Evolutionary conservation across 2,888 invertebrate genomes (phyloP).

Genomic region (Latheticus oryzae): DNA sequence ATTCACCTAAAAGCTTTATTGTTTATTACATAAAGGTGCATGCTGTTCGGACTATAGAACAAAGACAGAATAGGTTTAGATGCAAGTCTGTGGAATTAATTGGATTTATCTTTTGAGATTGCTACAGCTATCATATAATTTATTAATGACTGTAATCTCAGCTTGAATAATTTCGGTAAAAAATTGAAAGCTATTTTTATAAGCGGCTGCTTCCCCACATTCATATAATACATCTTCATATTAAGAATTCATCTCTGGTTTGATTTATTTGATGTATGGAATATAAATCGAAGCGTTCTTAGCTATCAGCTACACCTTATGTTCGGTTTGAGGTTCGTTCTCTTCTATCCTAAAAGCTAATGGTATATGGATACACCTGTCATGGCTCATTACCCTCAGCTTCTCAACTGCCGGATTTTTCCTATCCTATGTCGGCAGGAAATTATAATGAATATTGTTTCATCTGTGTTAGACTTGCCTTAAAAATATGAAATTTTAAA

Average conservation of each 20-base stretch:
- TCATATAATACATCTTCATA: conserved; percentile 39
- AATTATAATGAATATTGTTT: conserved; percentile 39
- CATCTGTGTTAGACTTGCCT: background rate
- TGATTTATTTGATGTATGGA: conserved; percentile 38
- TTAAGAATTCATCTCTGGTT: conserved; percentile 38
- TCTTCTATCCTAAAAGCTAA: conserved; percentile 41
- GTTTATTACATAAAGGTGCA: conserved; percentile 18
- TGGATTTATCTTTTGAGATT: conserved; percentile 1
- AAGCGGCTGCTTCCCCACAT: conserved; percentile 16
- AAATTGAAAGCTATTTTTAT: conserved; percentile 27
- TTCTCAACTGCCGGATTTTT: conserved; percentile 50
- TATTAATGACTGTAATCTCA: conserved; percentile 16
- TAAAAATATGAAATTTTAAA: no score
- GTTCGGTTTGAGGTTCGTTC: conserved; percentile 43
- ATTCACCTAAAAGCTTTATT: conserved; percentile 20
- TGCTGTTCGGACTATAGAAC: conserved; percentile 3
- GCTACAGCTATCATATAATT: conserved; percentile 6
- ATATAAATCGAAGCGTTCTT: conserved; percentile 39
- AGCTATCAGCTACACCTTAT: conserved; percentile 41
- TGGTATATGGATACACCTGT: conserved; percentile 51
- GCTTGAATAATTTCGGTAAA: conserved; percentile 11
- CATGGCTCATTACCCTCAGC: conserved; percentile 52
- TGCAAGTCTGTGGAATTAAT: conserved; percentile 14
- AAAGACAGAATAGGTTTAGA: conserved; percentile 9
- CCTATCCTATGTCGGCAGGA: conserved; percentile 39